A percentile compares a stretch with the other conserved stretches of the same genome.
Evolutionary conservation across 2,797 vertebrate species (phyloP).

Genomic region (Ptychobarbus kaznakovi): DNA sequence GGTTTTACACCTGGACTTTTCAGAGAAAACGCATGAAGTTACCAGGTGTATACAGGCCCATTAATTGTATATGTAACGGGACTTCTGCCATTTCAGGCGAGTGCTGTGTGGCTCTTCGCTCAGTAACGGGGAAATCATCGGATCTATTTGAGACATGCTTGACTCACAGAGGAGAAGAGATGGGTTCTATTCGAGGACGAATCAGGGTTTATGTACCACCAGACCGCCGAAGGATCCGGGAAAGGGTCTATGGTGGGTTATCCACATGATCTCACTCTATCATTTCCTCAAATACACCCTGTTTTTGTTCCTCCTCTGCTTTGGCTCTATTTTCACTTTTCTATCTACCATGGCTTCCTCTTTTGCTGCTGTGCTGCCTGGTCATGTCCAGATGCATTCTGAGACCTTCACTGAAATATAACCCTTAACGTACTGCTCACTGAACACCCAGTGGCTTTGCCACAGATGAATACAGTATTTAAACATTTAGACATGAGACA

Average conservation of each 20-base stretch:
- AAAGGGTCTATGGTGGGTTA: conserved; percentile 79
- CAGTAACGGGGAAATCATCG: conserved; percentile 66
- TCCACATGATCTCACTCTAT: conserved; percentile 59
- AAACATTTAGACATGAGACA: conserved; percentile 24
- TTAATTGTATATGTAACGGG: neutral
- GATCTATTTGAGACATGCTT: conserved; percentile 84
- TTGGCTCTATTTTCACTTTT: conserved; percentile 76
- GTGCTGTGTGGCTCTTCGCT: conserved; percentile 81
- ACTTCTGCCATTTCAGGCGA: conserved; percentile 72
- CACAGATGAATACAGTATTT: neutral
- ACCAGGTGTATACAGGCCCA: neutral
- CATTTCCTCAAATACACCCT: conserved; percentile 69
- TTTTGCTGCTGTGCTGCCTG: conserved; percentile 73
- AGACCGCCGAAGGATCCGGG: conserved; percentile 68
- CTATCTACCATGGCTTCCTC: conserved; percentile 74
- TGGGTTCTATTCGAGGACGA: conserved; percentile 83
- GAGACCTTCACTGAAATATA: conserved; percentile 65
- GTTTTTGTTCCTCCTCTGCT: conserved; percentile 65
- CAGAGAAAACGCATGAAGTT: neutral
- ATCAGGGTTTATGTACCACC: conserved; percentile 77
- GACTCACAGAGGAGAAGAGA: conserved; percentile 84
- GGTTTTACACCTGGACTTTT: too few relatives aligned
- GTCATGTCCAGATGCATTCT: conserved; percentile 79
- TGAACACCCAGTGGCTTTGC: neutral
- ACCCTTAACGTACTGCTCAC: conserved; percentile 51